Percentiles rank a stretch among this genome's conserved stretches.
These are phyloP conservation scores for Chelmon rostratus DNA, from an alignment of 2,797 vertebrate genomes.

Conservation along the genomic window DNA sequence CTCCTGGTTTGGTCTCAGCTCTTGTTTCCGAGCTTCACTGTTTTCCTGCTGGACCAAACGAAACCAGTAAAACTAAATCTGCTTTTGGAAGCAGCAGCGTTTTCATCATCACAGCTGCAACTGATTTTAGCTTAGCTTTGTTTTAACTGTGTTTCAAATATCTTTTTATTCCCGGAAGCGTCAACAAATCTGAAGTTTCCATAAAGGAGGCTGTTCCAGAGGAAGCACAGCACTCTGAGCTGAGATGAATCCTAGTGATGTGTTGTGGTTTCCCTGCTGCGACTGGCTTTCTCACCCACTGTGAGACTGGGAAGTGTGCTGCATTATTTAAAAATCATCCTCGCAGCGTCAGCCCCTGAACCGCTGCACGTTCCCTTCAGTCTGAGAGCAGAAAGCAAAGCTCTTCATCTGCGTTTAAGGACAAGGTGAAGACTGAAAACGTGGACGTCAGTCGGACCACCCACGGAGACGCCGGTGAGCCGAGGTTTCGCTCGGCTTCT, in stretches of 20 bases:
- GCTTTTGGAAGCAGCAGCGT: no score
- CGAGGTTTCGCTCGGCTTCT: constrained; percentile 12
- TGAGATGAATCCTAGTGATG: constrained; percentile 30
- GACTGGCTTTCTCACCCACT: constrained; percentile 41
- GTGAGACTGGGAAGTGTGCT: constrained; percentile 33
- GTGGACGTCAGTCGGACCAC: constrained; percentile 12
- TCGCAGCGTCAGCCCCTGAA: constrained; percentile 9
- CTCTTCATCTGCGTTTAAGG: constrained; percentile 5
- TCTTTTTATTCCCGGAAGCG: neutral
- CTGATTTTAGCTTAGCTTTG: no score
- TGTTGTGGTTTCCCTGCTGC: constrained; percentile 43
- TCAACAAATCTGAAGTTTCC: neutral
- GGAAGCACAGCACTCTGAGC: neutral
- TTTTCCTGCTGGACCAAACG: no score
- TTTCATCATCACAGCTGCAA: no score
- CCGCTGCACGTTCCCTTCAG: neutral
- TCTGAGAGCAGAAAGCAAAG: constrained; percentile 2
- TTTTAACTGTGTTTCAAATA: no score
- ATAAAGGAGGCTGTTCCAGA: neutral
- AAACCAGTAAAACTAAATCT: no score
- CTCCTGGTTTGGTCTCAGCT: no score
- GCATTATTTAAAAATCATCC: constrained; percentile 57
- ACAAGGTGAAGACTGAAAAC: neutral
- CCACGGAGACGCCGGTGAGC: constrained; percentile 19
- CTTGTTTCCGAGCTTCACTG: no score